Percentiles rank a stretch among this genome's conserved stretches.
Evolutionary conservation across 2,888 invertebrate species (phyloP).

Genomic region (Heliconius sara): DNA sequence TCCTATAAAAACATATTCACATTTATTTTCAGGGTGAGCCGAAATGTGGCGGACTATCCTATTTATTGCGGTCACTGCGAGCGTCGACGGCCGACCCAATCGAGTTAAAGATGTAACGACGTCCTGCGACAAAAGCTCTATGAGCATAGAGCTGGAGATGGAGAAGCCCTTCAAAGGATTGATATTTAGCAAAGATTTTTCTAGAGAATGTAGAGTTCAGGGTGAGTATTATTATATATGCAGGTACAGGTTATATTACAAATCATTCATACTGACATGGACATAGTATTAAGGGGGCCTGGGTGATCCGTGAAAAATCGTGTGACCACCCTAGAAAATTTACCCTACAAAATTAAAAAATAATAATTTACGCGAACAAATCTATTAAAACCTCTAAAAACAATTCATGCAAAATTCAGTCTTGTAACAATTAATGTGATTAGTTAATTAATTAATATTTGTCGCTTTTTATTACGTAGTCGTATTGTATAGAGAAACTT

Average conservation of each 20-base stretch:
- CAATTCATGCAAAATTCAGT: too few relatives aligned
- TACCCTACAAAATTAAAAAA: too few relatives aligned
- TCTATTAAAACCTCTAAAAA: too few relatives aligned
- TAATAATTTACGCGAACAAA: too few relatives aligned
- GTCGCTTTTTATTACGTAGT: too few relatives aligned
- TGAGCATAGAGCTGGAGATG: slow-evolving; percentile 86
- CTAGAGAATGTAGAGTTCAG: slow-evolving; percentile 87
- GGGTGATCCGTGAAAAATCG: too few relatives aligned
- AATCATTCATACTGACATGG: too few relatives aligned
- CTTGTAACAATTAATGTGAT: too few relatives aligned
- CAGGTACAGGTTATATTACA: neutral
- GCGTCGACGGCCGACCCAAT: slow-evolving; percentile 71
- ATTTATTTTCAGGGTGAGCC: slow-evolving; percentile 59
- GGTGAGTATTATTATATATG: slow-evolving; percentile 66
- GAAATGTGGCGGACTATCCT: slow-evolving; percentile 72
- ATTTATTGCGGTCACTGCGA: slow-evolving; percentile 56
- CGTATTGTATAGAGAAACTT: too few relatives aligned
- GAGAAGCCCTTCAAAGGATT: slow-evolving; percentile 87
- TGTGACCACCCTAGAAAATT: too few relatives aligned
- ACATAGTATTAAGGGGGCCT: too few relatives aligned
- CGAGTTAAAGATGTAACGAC: slow-evolving; percentile 84
- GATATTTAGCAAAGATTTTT: slow-evolving; percentile 90
- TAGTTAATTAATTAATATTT: too few relatives aligned
- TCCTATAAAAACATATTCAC: slow-evolving; percentile 18
- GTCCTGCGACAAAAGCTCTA: slow-evolving; percentile 85